Conservation (phyloP, 1,140 invertebrate species). For the Bombus sibiricus region DNA sequence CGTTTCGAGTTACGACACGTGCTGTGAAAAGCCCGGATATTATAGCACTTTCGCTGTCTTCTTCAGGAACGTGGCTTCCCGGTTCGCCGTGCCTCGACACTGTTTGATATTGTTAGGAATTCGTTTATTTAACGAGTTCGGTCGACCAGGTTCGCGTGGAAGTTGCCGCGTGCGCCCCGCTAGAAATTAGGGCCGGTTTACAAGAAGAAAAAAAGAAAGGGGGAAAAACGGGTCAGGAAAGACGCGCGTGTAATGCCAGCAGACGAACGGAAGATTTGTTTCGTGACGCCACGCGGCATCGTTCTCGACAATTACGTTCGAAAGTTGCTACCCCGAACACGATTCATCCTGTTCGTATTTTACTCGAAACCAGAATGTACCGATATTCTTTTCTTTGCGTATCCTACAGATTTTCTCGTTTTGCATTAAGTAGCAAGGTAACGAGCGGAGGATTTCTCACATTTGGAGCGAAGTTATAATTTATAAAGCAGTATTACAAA, state of each 20-base stretch:
- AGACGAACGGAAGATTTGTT: not conserved
- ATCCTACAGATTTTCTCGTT: no score
- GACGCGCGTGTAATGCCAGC: not conserved
- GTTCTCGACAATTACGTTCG: slow-evolving; percentile 6
- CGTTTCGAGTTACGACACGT: slow-evolving; percentile 35
- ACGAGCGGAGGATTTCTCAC: no score
- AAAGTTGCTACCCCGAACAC: not conserved
- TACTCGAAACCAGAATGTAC: not conserved
- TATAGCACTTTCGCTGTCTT: slow-evolving; percentile 17
- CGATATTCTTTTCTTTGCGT: not conserved
- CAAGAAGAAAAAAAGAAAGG: not conserved
- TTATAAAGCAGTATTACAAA: no score
- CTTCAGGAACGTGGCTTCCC: not conserved
- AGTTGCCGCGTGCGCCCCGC: not conserved
- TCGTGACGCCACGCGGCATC: not conserved
- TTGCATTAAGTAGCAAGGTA: no score
- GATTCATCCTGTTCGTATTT: not conserved
- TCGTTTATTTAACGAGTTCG: slow-evolving; percentile 30
- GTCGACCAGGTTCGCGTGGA: slow-evolving; percentile 8
- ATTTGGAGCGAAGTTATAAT: no score
- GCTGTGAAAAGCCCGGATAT: slow-evolving; percentile 27
- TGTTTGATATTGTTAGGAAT: slow-evolving; percentile 43
- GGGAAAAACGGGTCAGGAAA: not conserved
- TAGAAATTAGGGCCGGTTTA: slow-evolving; percentile 7
- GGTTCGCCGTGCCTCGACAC: not conserved